Percentiles rank a stretch among this genome's conserved stretches.
These are phyloP conservation scores for Corvus hawaiiensis DNA, from an alignment of 2,113 vertebrate genomes.

Conservation along the genomic window DNA sequence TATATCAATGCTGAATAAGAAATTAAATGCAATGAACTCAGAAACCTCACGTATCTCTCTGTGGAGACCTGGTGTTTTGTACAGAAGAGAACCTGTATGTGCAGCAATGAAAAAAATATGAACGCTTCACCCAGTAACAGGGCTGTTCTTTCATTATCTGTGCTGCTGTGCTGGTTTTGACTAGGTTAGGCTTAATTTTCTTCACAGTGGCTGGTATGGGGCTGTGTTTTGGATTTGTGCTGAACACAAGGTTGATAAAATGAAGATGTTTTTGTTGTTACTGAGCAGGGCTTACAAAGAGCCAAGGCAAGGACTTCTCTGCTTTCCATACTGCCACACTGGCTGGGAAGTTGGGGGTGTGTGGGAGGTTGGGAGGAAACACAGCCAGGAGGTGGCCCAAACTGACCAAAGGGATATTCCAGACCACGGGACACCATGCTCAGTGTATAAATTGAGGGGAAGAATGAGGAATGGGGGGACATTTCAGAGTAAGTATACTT, in stretches of 20 bases:
- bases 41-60: background rate
- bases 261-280: background rate
- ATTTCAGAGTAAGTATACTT: background rate
- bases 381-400: background rate
- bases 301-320: background rate
- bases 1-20: background rate
- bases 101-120: background rate
- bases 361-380: background rate
- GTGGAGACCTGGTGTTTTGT: background rate
- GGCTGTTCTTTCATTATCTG: background rate
- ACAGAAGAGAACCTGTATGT: rapidly evolving
- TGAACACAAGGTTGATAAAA: background rate
- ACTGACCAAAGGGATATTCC: background rate
- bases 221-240: background rate
- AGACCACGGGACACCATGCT: background rate
- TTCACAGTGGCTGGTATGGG: background rate
- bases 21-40: background rate
- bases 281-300: background rate
- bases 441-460: rapidly evolving
- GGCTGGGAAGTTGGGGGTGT: rapidly evolving
- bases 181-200: background rate
- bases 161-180: background rate
- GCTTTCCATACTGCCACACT: background rate
- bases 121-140: background rate
- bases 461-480: background rate